Evolutionary conservation across 2,888 invertebrate genomes (phyloP), one percentile per base, ranked within the genome.

Genomic region (Eristalis intricaria): DNA sequence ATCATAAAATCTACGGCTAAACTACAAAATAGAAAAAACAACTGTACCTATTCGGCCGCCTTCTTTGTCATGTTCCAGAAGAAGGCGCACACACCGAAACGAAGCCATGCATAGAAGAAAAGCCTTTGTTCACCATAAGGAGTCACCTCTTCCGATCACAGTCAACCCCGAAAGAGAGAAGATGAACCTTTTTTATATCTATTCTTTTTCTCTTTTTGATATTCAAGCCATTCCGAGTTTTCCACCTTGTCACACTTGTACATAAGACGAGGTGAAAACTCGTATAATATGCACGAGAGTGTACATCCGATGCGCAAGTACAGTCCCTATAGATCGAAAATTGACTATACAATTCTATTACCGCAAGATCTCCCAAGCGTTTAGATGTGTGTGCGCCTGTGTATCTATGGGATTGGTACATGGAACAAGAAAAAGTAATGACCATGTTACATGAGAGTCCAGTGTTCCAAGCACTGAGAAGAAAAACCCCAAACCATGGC

Each of bases 1-100:
- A 87, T 87, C 87, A 87, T 84, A 87, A 84, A 87, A 87, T 87
- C 87, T 79, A 75, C 83, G 64, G 80, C 63, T 71, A 79, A 76
- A 87, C 87, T 87, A 84, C 64, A 68, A 65, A 79, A 68, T 76
- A 87, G 75, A 79, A 84, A 87, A 78, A 78, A 83, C 87, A 87
- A 87, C 87, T 83, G 84, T 84, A 87, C 87, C 84, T 87, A 19
- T 50, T 74, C 15, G 58, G 64, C 75, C 69, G 69, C 71, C 71
- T 70, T 87, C 87, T 87, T 87, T 84, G 84, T 87, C 84, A 78
- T 87, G 75, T 84, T 63, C 38, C 50, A 50, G 19, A 61, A 63
- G 58, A 84, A 78, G 76, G 68, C 29, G 60, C 70, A 70, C 32
- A 64, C 70, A 70, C 32, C 29, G 63, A 58, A 35, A 65, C 23